Base-by-base conservation (phyloP, 2,888 invertebrate species). In the Orgyia antiqua region DNA sequence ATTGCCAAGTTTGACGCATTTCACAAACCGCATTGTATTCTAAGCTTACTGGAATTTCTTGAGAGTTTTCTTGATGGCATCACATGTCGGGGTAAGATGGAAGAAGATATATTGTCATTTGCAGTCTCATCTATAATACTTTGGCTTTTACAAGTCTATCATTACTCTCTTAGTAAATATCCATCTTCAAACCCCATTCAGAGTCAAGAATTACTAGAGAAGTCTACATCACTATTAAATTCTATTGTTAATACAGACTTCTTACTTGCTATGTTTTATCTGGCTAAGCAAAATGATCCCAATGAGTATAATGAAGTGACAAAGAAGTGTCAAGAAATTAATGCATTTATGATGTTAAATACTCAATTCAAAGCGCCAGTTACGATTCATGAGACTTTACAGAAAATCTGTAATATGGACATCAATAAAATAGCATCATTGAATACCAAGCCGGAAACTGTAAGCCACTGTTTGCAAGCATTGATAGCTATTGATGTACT, bases 1-100 rank as follows among this genome's bases (percentile, higher is more conserved):
- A 93, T 98, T 39, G 92, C 95, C 29, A 94, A 95, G 75, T 97
- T 95, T 73, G 94, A 95, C 51, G 93, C 95, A 28, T 92, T 93
- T 59, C 91, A 92, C 36, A 95, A 96, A 65, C 93, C 94, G 0
- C 94, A 96, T 67, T 98, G 98, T 68, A 91, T 97, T 23, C 88
- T 93, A 10, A 94, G 95, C 48, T 83, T 98, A 3, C 72, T 98
- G 30, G 96, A 96, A 54, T 94, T 98, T 59, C 76, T 97, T 15
- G 93, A 94, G 65, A 90, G 91, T 24, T 89, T 89, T 24, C 76
- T 90, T 25, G 88, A 89, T 51, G 88, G 87, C 20, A 84, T 89
- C 8, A 90, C 90, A 3, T 93, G 89, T 57, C 89, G 94, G 40
- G 93, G 93, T 1, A 96, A 96, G 76, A 91, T 94, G 33, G 97